A percentile compares a stretch with the other conserved stretches of the same genome.
These are phyloP conservation scores for Eilema depressum DNA, from an alignment of 2,888 invertebrate species.

Conservation along the genomic window DNA sequence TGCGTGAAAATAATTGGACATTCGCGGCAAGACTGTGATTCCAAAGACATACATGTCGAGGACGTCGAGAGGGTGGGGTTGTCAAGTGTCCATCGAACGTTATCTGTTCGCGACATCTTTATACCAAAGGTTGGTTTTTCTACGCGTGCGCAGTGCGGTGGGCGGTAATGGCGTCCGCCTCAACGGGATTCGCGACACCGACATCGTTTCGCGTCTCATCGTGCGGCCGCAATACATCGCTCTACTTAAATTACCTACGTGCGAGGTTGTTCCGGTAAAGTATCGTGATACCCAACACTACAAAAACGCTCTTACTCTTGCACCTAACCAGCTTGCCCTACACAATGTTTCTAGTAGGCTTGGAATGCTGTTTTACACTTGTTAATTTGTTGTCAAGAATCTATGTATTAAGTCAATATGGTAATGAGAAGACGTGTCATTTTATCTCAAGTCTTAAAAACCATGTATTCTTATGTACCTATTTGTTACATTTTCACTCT, in stretches of 20 bases:
- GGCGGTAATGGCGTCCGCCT: conserved; percentile 84
- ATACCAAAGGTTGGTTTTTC: conserved; percentile 79
- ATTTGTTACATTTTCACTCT: not conserved
- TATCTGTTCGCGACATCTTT: conserved; percentile 81
- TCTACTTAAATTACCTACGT: conserved; percentile 83
- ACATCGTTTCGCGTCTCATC: conserved; percentile 84
- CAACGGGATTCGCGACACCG: conserved; percentile 83
- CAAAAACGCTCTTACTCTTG: conserved; percentile 63
- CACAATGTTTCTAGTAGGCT: conserved; percentile 36
- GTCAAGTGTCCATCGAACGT: conserved; percentile 78
- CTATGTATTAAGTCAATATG: conserved; percentile 3
- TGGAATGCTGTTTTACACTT: conserved; percentile 40
- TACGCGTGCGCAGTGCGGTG: conserved; percentile 80
- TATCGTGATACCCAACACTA: conserved; percentile 65
- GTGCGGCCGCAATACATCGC: conserved; percentile 84
- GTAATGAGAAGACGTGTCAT: too few relatives aligned
- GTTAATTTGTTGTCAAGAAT: conserved; percentile 22
- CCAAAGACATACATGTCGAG: conserved; percentile 67
- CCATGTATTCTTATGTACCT: not conserved
- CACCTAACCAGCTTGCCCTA: conserved; percentile 43
- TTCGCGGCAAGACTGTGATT: conserved; percentile 73
- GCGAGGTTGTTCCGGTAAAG: conserved; percentile 82
- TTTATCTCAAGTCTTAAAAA: not conserved
- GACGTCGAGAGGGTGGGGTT: conserved; percentile 67
- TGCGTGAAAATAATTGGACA: conserved; percentile 76